Percentiles rank a stretch among this genome's conserved stretches.
Conservation (phyloP, 2,113 vertebrate genomes). For the Rhinoptilus africanus region DNA sequence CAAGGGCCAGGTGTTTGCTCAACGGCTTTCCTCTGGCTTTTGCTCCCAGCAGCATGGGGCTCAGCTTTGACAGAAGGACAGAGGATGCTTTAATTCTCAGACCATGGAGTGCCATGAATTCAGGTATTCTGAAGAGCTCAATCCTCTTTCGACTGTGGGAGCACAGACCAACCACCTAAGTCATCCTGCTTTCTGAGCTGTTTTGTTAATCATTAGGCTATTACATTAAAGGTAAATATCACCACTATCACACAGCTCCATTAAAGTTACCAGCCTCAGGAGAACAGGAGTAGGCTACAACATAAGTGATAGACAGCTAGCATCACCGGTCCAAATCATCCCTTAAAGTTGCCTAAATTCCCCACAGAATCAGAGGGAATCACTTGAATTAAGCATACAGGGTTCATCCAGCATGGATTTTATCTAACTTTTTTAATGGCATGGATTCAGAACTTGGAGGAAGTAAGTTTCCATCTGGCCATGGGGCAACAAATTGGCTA, state of each 20-base stretch:
- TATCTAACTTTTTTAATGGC: background rate
- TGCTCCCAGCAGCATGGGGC: background rate
- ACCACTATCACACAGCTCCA: background rate
- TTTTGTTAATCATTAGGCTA: background rate
- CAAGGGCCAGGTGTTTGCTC: background rate
- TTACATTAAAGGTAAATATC: background rate
- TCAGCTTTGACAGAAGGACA: background rate
- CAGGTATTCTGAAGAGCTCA: background rate
- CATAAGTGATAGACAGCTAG: background rate
- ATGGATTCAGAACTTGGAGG: background rate
- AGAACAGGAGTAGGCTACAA: background rate
- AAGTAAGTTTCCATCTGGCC: background rate
- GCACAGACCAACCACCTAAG: background rate
- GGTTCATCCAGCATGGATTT: background rate
- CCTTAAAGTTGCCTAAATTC: background rate
- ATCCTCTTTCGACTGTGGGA: background rate
- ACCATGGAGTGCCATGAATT: background rate
- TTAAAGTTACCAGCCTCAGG: background rate
- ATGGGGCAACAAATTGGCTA: background rate
- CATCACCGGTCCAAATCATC: background rate
- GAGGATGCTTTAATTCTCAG: background rate
- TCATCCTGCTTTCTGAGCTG: background rate
- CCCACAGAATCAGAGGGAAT: background rate
- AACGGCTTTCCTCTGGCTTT: background rate
- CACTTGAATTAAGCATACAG: background rate